Conservation (phyloP, 2,113 vertebrate genomes). For the Talpa occidentalis region DNA sequence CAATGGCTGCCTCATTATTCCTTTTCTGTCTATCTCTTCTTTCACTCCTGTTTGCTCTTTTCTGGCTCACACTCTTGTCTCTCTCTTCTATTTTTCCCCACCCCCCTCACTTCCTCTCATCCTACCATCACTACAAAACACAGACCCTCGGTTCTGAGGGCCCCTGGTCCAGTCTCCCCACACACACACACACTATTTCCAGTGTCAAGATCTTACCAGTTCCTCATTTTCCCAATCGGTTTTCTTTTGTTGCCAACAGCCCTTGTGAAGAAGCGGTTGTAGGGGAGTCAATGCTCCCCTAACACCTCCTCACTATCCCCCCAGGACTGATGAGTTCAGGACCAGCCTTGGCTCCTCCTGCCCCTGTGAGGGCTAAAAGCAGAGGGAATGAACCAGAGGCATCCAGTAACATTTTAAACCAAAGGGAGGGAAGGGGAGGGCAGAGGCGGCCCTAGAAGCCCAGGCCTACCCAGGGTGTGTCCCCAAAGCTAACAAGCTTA, state of each 20-base stretch:
- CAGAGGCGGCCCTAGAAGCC: constrained; percentile 61
- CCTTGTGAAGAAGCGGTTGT: neutral
- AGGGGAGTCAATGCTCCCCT: constrained; percentile 17
- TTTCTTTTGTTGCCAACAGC: constrained; percentile 57
- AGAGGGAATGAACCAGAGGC: constrained; percentile 72
- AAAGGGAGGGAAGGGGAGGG: constrained; percentile 79
- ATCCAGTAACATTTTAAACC: constrained; percentile 77
- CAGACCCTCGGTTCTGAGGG: neutral
- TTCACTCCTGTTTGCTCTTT: neutral
- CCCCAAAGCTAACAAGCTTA: constrained; percentile 66
- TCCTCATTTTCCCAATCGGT: constrained; percentile 83
- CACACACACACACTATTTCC: neutral
- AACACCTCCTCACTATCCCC: constrained; percentile 20
- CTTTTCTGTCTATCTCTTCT: neutral
- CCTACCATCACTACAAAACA: neutral
- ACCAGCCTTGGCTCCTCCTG: constrained; percentile 54
- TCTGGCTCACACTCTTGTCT: neutral
- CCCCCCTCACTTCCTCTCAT: neutral
- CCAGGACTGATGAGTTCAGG: constrained; percentile 4
- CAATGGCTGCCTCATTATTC: neutral
- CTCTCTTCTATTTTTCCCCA: neutral
- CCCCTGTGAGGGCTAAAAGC: constrained; percentile 73
- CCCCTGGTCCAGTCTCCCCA: neutral
- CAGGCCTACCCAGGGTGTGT: constrained; percentile 75
- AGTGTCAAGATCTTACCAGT: constrained; percentile 84